Evolutionary conservation across 2,113 vertebrate species (phyloP).

Genomic region (Oreotrochilus melanogaster): DNA sequence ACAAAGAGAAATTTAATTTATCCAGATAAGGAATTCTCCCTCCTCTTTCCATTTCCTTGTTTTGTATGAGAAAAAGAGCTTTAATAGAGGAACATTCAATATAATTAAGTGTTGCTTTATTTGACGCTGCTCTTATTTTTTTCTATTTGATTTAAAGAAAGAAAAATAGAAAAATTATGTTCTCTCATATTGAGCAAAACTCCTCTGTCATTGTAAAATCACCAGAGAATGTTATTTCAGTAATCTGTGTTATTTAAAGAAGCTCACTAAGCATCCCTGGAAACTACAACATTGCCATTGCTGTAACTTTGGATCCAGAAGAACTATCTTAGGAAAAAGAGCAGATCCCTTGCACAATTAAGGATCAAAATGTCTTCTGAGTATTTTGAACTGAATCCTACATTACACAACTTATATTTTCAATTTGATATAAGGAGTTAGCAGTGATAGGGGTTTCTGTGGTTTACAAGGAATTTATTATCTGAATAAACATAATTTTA

Average conservation of each 20-base stretch:
- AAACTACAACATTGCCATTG: conserved; percentile 50
- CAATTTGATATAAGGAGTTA: neutral
- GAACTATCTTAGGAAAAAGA: conserved; percentile 14
- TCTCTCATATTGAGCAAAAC: conserved; percentile 36
- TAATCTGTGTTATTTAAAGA: conserved; percentile 70
- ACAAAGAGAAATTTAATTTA: neutral
- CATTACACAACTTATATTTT: neutral
- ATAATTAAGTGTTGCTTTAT: conserved; percentile 56
- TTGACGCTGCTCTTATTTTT: conserved; percentile 62
- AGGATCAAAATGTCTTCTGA: conserved; percentile 30
- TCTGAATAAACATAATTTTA: neutral
- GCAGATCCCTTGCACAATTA: neutral
- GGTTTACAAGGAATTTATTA: neutral
- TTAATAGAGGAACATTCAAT: conserved; percentile 28
- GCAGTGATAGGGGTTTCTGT: neutral
- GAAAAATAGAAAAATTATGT: conserved; percentile 66
- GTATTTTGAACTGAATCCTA: conserved; percentile 24
- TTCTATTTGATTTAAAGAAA: conserved; percentile 57
- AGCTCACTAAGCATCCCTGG: conserved; percentile 74
- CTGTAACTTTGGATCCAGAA: conserved; percentile 64
- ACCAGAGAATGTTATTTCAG: conserved; percentile 57
- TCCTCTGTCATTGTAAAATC: conserved; percentile 55
- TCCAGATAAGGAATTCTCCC: neutral
- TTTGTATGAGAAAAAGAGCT: conserved; percentile 26
- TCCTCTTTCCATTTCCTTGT: neutral